Evolutionary conservation across 2,797 vertebrate genomes (phyloP).

Genomic region (Anguilla obscura): DNA sequence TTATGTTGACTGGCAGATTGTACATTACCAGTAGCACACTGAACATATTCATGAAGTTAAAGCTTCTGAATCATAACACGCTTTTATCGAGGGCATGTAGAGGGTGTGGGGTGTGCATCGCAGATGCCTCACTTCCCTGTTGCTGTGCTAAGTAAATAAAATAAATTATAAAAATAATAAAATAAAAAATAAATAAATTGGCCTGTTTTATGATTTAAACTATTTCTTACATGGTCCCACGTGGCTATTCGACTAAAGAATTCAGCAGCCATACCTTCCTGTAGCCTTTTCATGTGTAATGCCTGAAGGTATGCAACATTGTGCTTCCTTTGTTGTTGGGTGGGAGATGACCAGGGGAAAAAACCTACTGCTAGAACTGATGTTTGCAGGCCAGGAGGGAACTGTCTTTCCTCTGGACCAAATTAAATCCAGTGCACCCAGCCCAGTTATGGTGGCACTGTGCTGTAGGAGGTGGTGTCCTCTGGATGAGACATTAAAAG

Average conservation of each 20-base stretch:
- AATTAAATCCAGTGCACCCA: background rate
- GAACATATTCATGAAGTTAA: background rate
- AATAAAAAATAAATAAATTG: background rate
- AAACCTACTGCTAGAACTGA: constrained; percentile 4
- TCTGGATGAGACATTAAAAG: background rate
- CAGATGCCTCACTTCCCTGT: background rate
- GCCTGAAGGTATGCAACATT: background rate
- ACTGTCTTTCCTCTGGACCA: background rate
- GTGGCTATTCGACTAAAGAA: background rate
- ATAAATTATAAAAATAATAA: background rate
- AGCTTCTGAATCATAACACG: background rate
- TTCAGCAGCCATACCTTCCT: background rate
- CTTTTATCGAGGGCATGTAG: background rate
- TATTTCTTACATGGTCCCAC: background rate
- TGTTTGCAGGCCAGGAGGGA: background rate
- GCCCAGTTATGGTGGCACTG: background rate
- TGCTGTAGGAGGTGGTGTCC: background rate
- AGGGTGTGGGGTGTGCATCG: background rate
- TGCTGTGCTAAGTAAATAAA: background rate
- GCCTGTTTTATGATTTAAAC: background rate
- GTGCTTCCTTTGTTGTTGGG: background rate
- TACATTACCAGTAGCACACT: constrained; percentile 7
- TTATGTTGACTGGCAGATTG: constrained; percentile 25
- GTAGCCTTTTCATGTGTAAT: background rate
- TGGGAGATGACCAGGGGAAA: background rate